Evolutionary conservation across 2,888 invertebrate genomes (phyloP), one percentile per base, ranked within the genome.

Genomic region (Xestia sexstrigata): DNA sequence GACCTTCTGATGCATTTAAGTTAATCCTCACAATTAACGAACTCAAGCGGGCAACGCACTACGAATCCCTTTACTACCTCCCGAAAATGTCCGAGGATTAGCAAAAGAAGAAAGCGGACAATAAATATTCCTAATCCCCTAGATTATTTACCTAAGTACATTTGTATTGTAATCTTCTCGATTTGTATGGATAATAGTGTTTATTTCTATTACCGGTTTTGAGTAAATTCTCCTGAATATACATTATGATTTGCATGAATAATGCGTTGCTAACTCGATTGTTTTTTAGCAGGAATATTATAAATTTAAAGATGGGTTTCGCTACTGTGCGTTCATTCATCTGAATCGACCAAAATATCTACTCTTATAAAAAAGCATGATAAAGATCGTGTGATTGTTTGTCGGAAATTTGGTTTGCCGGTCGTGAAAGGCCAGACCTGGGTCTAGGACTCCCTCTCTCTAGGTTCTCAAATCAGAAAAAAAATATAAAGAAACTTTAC

Each of bases 41-140:
- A 81, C 85, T 86, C 88, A 86, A 87, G 86, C 86, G 89, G 89
- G 89, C 90, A 90, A 89, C 88, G 91, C 92, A 87, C 88, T 93
- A 89, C 91, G 92, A 87, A 91, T 85, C 93, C 91, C 90, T 88
- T 89, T 89, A 90, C 86, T 35, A 86, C 79, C 72, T 74, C 88
- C 87, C 77, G 82, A 88, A 90, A 91, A 91, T 85, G 90, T 89
- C 88, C 79, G 72, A 84, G 91, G 90, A 89, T 94, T 92, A 91
- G 77, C 81, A 84, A 90, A 77, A 91, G 90, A 91, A 91, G 89
- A 90, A 88, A 89, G 88, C 78, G 84, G 88, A 91, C 93, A 82
- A 94, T 94, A 93, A 94, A 93, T 93, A 92, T 92, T 85, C 88
- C 80, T 92, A 92, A 94, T 91, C 92, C 89, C 65, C 74, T 71